phyloP scores from a whole-genome alignment of 2,888 invertebrate species.

The Cactoblastis cactorum region DNA sequence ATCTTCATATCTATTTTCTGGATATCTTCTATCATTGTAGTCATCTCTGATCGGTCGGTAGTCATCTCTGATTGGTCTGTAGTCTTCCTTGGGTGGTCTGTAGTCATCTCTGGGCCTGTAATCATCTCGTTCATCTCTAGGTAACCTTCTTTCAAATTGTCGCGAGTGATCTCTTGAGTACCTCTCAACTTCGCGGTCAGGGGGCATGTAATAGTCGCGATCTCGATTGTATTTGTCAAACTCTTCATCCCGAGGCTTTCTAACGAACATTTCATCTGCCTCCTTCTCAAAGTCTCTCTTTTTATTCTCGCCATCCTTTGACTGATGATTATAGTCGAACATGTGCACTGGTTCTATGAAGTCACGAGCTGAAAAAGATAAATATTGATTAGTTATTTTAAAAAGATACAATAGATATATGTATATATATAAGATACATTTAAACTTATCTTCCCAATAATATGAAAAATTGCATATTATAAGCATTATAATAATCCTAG shows the following conservation, averaged over 20 bases:
- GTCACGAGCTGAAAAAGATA: slow-evolving; percentile 59
- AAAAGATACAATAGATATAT: neutral
- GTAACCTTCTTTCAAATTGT: slow-evolving; percentile 27
- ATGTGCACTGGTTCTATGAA: slow-evolving; percentile 82
- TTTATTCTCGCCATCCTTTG: slow-evolving; percentile 59
- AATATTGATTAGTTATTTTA: neutral
- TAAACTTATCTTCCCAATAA: too few relatives aligned
- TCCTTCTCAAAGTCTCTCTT: slow-evolving; percentile 60
- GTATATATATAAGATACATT: too few relatives aligned
- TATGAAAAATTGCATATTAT: neutral
- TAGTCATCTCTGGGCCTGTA: slow-evolving; percentile 36
- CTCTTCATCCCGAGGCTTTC: slow-evolving; percentile 43
- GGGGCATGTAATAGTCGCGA: slow-evolving; percentile 12
- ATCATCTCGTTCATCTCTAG: slow-evolving; percentile 28
- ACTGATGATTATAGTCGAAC: slow-evolving; percentile 85
- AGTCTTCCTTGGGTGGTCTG: too few relatives aligned
- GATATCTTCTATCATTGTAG: slow-evolving; percentile 20
- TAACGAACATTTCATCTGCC: slow-evolving; percentile 54
- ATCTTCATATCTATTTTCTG: slow-evolving; percentile 24
- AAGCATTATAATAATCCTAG: slow-evolving; percentile 1
- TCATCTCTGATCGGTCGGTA: slow-evolving; percentile 22
- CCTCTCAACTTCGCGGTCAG: slow-evolving; percentile 24
- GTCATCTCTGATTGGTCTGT: slow-evolving; percentile 22
- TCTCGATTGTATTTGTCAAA: slow-evolving; percentile 41
- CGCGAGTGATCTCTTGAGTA: slow-evolving; percentile 26